Percentiles rank a stretch among this genome's conserved stretches.
phyloP scores from a whole-genome alignment of 2,113 vertebrate species.

The Chloropsis hardwickii region DNA sequence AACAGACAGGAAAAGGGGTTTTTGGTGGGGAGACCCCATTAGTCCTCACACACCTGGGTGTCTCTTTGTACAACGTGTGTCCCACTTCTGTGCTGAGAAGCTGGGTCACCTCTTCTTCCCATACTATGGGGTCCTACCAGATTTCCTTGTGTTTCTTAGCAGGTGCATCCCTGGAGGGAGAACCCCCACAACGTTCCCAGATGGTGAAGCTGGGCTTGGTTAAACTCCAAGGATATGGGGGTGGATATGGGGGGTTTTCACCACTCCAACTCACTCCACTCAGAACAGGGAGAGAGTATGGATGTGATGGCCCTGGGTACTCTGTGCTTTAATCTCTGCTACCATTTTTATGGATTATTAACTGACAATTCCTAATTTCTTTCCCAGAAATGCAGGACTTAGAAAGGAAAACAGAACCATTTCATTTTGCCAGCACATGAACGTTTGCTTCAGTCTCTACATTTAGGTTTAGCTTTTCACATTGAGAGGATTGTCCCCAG shows the following conservation, averaged over 20 bases:
- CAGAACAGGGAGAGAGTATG: background rate
- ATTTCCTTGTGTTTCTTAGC: background rate
- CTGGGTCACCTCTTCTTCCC: background rate
- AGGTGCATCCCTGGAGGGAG: background rate
- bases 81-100: background rate
- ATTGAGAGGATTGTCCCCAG: background rate
- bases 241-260: background rate
- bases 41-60: background rate
- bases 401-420: background rate
- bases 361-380: background rate
- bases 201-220: background rate
- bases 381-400: background rate
- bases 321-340: background rate
- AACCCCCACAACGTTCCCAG: background rate
- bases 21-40: background rate
- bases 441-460: background rate
- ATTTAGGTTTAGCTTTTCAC: background rate
- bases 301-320: fast-evolving
- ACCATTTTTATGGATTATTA: background rate
- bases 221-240: background rate
- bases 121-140: fast-evolving
- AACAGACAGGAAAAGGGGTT: conserved; percentile 54
- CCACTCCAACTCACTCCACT: background rate
- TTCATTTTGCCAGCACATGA: background rate
- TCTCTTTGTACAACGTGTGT: background rate